Evolutionary conservation across 2,113 vertebrate species (phyloP).

Genomic region (Plecotus auritus): DNA sequence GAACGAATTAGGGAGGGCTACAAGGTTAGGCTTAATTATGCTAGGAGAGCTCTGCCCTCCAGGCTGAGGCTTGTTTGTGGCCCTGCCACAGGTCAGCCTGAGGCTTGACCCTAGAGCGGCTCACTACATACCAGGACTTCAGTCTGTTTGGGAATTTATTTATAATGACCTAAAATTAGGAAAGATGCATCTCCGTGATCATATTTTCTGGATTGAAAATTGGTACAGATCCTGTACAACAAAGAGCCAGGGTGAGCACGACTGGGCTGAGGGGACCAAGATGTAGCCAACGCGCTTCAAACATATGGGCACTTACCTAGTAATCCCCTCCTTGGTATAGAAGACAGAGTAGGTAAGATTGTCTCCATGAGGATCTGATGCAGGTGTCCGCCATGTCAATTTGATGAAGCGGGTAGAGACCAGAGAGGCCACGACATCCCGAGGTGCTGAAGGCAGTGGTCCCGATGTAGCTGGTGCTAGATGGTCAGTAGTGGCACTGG

Average conservation of each 20-base stretch:
- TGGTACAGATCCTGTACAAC: not conserved
- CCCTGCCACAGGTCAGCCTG: too few relatives aligned
- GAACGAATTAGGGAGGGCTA: too few relatives aligned
- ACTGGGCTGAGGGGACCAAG: not conserved
- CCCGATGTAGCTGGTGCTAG: slow-evolving; percentile 96
- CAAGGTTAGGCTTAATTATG: too few relatives aligned
- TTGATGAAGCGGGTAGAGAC: slow-evolving; percentile 99
- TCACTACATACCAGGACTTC: not conserved
- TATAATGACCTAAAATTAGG: not conserved
- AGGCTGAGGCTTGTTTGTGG: too few relatives aligned
- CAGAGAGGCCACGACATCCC: slow-evolving; percentile 96
- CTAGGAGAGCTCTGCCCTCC: too few relatives aligned
- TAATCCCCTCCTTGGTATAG: slow-evolving; percentile 93
- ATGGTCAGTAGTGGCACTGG: slow-evolving; percentile 99
- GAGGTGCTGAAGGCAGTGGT: slow-evolving; percentile 91
- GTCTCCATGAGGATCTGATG: slow-evolving; percentile 92
- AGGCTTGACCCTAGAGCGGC: too few relatives aligned
- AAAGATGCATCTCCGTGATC: not conserved
- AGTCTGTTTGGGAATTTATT: not conserved
- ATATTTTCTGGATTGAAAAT: not conserved
- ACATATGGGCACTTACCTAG: slow-evolving; percentile 81
- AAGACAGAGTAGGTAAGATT: slow-evolving; percentile 96
- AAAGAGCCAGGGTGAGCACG: not conserved
- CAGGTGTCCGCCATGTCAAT: slow-evolving; percentile 94
- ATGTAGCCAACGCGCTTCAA: not conserved